Evolutionary conservation across 2,113 vertebrate genomes (phyloP).

Genomic region (Donacobius atricapilla): DNA sequence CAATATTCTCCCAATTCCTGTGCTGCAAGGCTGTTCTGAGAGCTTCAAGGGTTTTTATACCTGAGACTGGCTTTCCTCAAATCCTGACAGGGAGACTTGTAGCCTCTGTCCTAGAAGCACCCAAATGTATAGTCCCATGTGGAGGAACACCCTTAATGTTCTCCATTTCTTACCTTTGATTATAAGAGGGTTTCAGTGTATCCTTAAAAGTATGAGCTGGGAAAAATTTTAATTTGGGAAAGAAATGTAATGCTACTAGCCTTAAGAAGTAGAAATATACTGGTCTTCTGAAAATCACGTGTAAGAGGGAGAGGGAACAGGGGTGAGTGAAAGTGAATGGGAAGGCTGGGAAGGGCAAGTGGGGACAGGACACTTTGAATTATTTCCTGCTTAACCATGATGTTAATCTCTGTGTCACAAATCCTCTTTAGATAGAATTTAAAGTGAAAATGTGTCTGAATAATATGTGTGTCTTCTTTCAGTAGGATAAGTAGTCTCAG

Average conservation of each 20-base stretch:
- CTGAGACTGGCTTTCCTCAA: neutral
- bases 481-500: neutral
- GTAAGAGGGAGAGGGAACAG: neutral
- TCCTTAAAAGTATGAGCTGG: neutral
- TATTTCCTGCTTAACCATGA: neutral
- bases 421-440: neutral
- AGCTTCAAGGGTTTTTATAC: neutral
- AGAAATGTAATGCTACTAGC: neutral
- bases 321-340: neutral
- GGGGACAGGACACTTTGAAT: neutral
- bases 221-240: neutral
- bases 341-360: neutral
- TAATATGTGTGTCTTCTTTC: neutral
- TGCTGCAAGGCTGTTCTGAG: neutral
- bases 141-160: neutral
- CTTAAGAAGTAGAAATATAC: neutral
- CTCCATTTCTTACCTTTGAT: neutral
- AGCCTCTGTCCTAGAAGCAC: fast-evolving
- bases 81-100: neutral
- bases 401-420: neutral
- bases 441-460: neutral
- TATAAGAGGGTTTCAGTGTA: neutral
- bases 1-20: neutral
- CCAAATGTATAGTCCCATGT: fast-evolving
- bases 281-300: neutral